Evolutionary conservation across 2,888 invertebrate species (phyloP).

Genomic region (Exocentrus adspersus): DNA sequence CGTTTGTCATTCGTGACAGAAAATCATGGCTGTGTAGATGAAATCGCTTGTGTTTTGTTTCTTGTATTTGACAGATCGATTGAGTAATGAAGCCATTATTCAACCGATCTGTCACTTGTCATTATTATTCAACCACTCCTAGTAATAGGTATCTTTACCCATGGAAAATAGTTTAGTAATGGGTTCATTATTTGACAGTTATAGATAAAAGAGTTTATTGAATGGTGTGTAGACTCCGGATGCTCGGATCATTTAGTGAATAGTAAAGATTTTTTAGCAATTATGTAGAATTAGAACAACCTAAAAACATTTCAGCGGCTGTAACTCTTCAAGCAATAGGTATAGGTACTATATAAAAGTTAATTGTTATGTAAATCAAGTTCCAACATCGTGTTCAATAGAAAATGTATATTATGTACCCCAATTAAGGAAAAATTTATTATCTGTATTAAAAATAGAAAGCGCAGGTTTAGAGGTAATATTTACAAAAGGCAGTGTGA

Average conservation of each 20-base stretch:
- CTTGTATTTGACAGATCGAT: too few relatives aligned
- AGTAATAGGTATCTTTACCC: too few relatives aligned
- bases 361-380: not conserved
- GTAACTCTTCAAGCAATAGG: not conserved
- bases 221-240: not conserved
- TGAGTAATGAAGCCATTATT: too few relatives aligned
- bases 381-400: not conserved
- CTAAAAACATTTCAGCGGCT: not conserved
- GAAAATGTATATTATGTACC: conserved; percentile 16
- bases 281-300: not conserved
- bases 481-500: not conserved
- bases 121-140: too few relatives aligned
- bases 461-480: not conserved
- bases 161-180: too few relatives aligned
- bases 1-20: too few relatives aligned
- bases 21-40: too few relatives aligned
- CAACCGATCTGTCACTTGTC: too few relatives aligned
- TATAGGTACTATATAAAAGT: not conserved
- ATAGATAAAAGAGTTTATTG: not conserved
- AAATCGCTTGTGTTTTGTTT: too few relatives aligned
- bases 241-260: not conserved
- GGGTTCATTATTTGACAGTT: too few relatives aligned
- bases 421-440: conserved; percentile 8
- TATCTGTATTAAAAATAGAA: conserved; percentile 5
- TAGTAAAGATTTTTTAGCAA: not conserved